phyloP scores from a whole-genome alignment of 2,113 vertebrate species.

The Toxostoma redivivum region DNA sequence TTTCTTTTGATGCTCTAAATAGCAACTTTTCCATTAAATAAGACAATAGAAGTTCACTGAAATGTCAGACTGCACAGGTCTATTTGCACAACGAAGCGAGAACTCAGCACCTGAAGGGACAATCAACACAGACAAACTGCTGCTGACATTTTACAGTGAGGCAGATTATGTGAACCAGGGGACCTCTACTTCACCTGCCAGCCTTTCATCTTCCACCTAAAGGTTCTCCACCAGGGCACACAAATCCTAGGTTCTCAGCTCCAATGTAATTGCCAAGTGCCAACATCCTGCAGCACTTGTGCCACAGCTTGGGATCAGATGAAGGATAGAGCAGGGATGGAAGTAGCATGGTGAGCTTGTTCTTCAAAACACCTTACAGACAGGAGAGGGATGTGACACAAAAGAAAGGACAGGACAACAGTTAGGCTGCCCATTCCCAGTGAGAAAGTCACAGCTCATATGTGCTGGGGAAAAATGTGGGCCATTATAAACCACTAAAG shows the following conservation, averaged over 20 bases:
- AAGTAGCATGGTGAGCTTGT: background rate
- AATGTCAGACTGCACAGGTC: background rate
- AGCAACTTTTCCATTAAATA: background rate
- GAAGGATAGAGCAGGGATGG: background rate
- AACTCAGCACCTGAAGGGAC: background rate
- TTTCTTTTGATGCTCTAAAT: conserved; percentile 3
- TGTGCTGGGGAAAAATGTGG: background rate
- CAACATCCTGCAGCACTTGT: background rate
- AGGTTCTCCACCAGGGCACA: background rate
- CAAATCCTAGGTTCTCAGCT: background rate
- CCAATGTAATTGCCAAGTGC: rapidly evolving
- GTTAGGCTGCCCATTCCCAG: background rate
- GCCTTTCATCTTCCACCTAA: background rate
- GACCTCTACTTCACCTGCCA: background rate
- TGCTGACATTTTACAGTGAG: background rate
- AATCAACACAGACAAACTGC: background rate
- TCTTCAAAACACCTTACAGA: background rate
- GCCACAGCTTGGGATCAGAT: background rate
- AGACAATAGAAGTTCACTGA: background rate
- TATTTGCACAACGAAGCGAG: background rate
- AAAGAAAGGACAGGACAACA: background rate
- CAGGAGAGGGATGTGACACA: background rate
- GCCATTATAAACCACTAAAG: background rate
- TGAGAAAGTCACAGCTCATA: background rate
- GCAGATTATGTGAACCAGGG: background rate